These are phyloP conservation scores for Rachycentron canadum DNA, from an alignment of 2,797 vertebrate genomes.

Conservation along the genomic window DNA sequence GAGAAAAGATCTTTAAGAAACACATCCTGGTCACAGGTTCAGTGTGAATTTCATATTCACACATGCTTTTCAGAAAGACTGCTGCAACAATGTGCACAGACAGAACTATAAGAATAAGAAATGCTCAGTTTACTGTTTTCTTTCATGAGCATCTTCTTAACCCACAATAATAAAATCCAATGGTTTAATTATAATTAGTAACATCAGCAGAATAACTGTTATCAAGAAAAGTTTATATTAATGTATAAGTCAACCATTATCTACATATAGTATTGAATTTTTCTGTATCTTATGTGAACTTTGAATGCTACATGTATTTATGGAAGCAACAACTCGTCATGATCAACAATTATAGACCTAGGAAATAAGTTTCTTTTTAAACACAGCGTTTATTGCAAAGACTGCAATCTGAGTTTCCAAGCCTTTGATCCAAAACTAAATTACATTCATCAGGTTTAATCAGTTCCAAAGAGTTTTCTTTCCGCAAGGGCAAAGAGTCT, in stretches of 20 bases:
- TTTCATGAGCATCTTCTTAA: not conserved
- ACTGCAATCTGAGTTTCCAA: not conserved
- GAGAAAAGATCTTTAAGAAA: constrained; percentile 75
- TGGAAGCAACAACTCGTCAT: not conserved
- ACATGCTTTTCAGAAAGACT: constrained; percentile 29
- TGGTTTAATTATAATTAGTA: not conserved
- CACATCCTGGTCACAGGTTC: constrained; percentile 74
- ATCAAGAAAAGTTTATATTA: not conserved
- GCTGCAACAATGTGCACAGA: not conserved
- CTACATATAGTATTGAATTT: not conserved
- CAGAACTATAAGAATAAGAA: not conserved
- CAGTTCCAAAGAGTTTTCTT: not conserved
- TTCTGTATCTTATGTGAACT: not conserved
- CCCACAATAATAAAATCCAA: not conserved
- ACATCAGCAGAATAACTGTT: not conserved
- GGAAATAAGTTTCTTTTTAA: not conserved
- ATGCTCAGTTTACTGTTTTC: too few species aligned
- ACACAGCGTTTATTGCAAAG: not conserved
- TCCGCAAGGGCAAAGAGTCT: not conserved
- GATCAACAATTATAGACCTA: not conserved
- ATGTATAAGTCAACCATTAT: not conserved
- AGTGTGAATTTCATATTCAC: constrained; percentile 60
- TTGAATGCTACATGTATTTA: not conserved
- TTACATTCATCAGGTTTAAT: not conserved
- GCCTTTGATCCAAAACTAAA: not conserved